Percentiles rank a stretch among this genome's conserved stretches.
Conservation (phyloP, 2,888 invertebrate genomes). For the Corythucha ciliata region DNA sequence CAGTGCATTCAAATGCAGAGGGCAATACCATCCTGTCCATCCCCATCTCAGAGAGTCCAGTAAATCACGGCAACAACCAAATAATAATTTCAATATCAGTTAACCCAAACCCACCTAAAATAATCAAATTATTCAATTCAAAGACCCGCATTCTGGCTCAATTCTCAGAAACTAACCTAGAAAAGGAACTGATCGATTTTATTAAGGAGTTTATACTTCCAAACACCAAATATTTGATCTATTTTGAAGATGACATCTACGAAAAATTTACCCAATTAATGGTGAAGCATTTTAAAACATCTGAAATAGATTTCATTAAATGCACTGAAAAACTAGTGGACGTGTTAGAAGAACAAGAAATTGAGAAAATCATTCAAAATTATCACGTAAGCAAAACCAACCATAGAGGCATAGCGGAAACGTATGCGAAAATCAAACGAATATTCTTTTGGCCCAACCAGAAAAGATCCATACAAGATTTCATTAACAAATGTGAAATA, state of each 20-base stretch:
- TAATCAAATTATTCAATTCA: neutral
- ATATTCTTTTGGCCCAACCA: conserved; percentile 30
- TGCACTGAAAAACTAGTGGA: conserved; percentile 12
- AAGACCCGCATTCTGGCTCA: neutral
- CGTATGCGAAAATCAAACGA: conserved; percentile 21
- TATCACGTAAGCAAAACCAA: conserved; percentile 26
- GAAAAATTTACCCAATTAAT: neutral
- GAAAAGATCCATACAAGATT: conserved; percentile 17
- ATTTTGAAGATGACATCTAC: neutral
- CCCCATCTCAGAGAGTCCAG: conserved; percentile 3
- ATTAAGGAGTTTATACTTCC: conserved; percentile 4
- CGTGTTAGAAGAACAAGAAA: conserved; percentile 14
- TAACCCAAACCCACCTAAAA: neutral
- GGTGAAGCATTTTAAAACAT: neutral
- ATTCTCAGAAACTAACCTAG: neutral
- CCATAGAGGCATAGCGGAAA: conserved; percentile 31
- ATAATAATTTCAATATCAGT: neutral
- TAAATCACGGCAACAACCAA: conserved; percentile 5
- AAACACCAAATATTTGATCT: conserved; percentile 3
- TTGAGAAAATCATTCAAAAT: conserved; percentile 18
- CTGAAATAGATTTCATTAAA: conserved; percentile 5
- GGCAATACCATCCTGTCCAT: neutral
- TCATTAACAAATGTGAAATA: conserved; percentile 31
- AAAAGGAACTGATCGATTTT: conserved; percentile 2
- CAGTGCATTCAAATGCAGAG: neutral